Base-by-base conservation (phyloP, 2,113 vertebrate species). In the Synchiropus splendidus region DNA sequence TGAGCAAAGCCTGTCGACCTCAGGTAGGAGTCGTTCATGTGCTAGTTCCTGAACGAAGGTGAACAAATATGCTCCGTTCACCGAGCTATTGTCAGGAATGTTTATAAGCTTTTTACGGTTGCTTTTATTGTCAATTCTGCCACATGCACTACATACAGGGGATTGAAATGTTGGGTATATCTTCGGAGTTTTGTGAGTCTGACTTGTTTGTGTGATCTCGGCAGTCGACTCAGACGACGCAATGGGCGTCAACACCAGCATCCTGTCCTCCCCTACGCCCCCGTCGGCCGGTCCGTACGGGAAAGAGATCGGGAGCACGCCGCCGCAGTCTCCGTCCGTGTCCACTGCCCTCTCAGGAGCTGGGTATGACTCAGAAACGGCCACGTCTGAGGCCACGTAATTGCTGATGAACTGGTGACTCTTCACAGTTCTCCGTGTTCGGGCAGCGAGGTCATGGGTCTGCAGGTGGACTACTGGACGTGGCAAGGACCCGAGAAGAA, bases 401-500 rank as follows among this genome's bases (percentile, higher is more conserved):
- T 17, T 10, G 36, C n/a, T 35, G 36, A 12, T 50, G 13, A 45
- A 34, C 32, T 9, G 2, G 0, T 9, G 5, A 18, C 6, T 49
- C 31, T 45, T 6, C 13, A 16, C 17, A 82, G 79, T 37, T 79
- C 79, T 78, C 79, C 79, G 0, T 78, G 87, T 58, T 78, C 85
- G 0, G 88, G 89, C 3, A 84, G 86, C 3, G 92, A 94, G 64
- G 86, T 94, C 72, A 93, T 94, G 92, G 92, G 91, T 9, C 83
- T 94, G 13, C 92, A 94, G 75, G 92, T 94, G 53, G 91, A 94
- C 62, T 94, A 94, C 79, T 94, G 92, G 92, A 89, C 90, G 3
- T 85, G 80, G 38, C 89, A 85, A 44, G 88, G 86, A 36, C 60
- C 68, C 0, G 91, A 92, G 16, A 89, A 80, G 74, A 89, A 77